Percentiles rank a stretch among this genome's conserved stretches.
Conservation (phyloP, 1,140 invertebrate species). For the Anthonomus grandis region DNA sequence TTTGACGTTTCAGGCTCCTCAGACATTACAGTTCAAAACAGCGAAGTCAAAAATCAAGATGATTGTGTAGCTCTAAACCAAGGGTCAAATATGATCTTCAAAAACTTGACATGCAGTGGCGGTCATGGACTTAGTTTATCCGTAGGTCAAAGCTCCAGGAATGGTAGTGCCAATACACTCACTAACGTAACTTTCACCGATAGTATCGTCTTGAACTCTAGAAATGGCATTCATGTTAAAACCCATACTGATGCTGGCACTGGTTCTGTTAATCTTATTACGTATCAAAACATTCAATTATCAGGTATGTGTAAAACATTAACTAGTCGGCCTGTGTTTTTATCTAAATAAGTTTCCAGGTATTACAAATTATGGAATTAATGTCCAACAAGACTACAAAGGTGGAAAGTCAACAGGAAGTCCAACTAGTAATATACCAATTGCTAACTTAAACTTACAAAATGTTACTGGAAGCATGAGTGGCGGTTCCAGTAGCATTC, state of each 20-base stretch:
- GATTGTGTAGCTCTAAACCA: conserved; percentile 5
- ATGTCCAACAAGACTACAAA: conserved; percentile 23
- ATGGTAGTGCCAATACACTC: not conserved
- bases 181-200: conserved; percentile 1
- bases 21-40: not conserved
- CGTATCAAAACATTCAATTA: not conserved
- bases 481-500: not conserved
- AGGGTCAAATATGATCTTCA: conserved; percentile 4
- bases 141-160: not conserved
- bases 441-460: not conserved
- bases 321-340: too few species aligned
- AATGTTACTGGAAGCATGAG: conserved; percentile 8
- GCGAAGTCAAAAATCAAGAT: conserved; percentile 1
- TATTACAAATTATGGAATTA: conserved; percentile 17
- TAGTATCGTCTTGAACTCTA: not conserved
- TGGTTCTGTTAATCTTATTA: conserved; percentile 1
- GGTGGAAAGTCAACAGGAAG: conserved; percentile 11
- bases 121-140: conserved; percentile 4
- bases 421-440: conserved; percentile 20
- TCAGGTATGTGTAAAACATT: too few species aligned
- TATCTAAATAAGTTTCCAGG: too few species aligned
- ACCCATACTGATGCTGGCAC: not conserved
- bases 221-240: not conserved
- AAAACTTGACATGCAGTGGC: not conserved
- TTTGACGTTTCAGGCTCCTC: not conserved